Conservation (phyloP, 2,113 vertebrate species). For the Hystrix cristata region DNA sequence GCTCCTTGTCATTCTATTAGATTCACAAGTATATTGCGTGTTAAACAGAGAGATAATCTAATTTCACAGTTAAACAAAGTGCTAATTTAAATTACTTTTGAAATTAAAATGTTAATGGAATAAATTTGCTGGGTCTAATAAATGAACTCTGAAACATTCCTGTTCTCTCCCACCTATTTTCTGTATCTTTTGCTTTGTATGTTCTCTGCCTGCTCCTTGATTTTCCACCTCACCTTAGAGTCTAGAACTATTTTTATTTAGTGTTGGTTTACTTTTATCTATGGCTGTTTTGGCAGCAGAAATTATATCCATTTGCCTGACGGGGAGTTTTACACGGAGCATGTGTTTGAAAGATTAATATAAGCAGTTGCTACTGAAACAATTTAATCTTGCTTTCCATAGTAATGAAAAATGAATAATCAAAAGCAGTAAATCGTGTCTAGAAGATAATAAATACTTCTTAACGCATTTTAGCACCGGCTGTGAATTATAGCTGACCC, state of each 20-base stretch:
- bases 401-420: constrained; percentile 85
- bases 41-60: constrained; percentile 73
- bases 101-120: constrained; percentile 77
- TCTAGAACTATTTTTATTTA: constrained; percentile 76
- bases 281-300: constrained; percentile 79
- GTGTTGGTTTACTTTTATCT: constrained; percentile 72
- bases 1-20: constrained; percentile 64
- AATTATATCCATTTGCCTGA: constrained; percentile 70
- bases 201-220: background rate
- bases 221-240: background rate
- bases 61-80: constrained; percentile 82
- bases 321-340: constrained; percentile 78
- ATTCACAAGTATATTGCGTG: constrained; percentile 66
- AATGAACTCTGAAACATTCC: background rate
- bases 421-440: constrained; percentile 82
- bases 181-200: background rate
- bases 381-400: constrained; percentile 86
- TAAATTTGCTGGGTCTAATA: constrained; percentile 69
- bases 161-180: too few species aligned
- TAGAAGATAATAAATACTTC: constrained; percentile 80
- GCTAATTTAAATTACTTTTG: constrained; percentile 81
- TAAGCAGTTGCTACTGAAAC: constrained; percentile 80
- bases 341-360: constrained; percentile 85
- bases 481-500: constrained; percentile 59
- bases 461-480: constrained; percentile 62